These are phyloP conservation scores for Pemphigus obesinymphae DNA, from an alignment of 1,140 invertebrate species.

Conservation along the genomic window DNA sequence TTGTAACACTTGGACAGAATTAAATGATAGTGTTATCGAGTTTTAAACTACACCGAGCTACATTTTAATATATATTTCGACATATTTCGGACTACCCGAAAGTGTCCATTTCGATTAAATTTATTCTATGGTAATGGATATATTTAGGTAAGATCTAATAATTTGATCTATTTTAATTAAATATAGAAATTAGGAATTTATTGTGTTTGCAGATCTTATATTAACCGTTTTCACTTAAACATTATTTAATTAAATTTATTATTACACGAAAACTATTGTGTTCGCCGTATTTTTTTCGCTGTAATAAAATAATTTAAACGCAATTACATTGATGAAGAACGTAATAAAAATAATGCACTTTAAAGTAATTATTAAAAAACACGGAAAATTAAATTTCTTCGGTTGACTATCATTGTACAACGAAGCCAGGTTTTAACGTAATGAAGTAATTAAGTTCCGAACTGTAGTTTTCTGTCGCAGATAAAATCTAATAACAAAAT, in stretches of 20 bases:
- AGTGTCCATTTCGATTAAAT: too few species aligned
- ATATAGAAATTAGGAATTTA: too few species aligned
- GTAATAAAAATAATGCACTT: conserved; percentile 4
- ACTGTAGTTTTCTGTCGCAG: neutral
- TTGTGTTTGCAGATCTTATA: too few species aligned
- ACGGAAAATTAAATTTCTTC: neutral
- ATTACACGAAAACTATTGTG: neutral
- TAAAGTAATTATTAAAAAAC: conserved; percentile 12
- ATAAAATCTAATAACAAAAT: neutral
- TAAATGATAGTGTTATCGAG: too few species aligned
- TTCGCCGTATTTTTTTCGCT: neutral
- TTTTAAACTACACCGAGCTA: neutral
- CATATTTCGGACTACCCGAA: too few species aligned
- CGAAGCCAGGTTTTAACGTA: conserved; percentile 6
- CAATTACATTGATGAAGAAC: neutral
- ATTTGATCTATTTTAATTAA: too few species aligned
- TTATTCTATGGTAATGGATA: too few species aligned
- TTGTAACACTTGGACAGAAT: too few species aligned
- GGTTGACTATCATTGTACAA: neutral
- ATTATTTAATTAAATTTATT: neutral
- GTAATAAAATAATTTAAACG: neutral
- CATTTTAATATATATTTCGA: neutral
- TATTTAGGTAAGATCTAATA: too few species aligned
- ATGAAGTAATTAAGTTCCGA: neutral
- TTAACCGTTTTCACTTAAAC: neutral